Evolutionary conservation across 2,888 invertebrate species (phyloP).

Genomic region (Isoperla grammatica): DNA sequence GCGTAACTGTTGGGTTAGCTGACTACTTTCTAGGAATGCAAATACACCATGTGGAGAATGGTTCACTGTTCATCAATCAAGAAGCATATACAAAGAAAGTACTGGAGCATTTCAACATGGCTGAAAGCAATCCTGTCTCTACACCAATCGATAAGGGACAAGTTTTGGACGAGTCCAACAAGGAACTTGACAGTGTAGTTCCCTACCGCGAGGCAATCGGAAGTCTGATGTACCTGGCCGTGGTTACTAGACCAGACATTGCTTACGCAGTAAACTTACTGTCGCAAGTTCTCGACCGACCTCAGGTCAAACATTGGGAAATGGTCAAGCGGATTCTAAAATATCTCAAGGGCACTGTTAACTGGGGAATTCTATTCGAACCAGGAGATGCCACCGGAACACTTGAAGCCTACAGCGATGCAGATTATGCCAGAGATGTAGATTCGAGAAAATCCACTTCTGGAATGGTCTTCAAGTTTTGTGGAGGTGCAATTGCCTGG

Average conservation of each 20-base stretch:
- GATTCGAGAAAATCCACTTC: neutral
- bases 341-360: neutral
- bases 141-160: too few relatives aligned
- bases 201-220: too few relatives aligned
- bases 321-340: neutral
- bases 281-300: too few relatives aligned
- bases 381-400: neutral
- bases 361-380: slow-evolving; percentile 10
- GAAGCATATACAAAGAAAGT: slow-evolving; percentile 19
- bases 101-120: neutral
- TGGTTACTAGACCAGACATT: too few relatives aligned
- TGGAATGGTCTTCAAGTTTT: slow-evolving; percentile 9
- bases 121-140: too few relatives aligned
- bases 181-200: too few relatives aligned
- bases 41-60: neutral
- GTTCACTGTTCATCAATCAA: slow-evolving; percentile 27
- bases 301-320: too few relatives aligned
- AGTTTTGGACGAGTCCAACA: too few relatives aligned
- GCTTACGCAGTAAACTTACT: too few relatives aligned
- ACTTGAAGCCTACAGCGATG: neutral
- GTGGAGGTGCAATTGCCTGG: slow-evolving; percentile 14
- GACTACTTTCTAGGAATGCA: too few relatives aligned
- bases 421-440: slow-evolving; percentile 1
- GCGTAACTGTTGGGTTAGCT: neutral
- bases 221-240: too few relatives aligned